Evolutionary conservation across 2,113 vertebrate genomes (phyloP).

Genomic region (Felis chaus): DNA sequence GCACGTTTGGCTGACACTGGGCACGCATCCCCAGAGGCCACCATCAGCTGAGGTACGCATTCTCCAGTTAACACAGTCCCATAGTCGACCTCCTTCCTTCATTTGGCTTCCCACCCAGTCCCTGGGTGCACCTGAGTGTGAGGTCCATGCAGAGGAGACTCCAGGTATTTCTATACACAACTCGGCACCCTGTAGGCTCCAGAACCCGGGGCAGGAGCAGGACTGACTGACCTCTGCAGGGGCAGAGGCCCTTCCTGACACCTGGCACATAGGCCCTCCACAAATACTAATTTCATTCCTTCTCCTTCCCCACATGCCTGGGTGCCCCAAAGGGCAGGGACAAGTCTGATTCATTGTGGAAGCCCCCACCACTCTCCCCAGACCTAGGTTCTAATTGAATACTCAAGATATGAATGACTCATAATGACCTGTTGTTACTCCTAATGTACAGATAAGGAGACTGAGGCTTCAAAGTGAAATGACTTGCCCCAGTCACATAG

Average conservation of each 20-base stretch:
- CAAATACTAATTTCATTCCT: background rate
- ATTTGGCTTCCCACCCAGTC: background rate
- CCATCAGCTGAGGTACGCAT: background rate
- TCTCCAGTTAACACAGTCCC: background rate
- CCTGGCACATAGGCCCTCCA: background rate
- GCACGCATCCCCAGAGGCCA: background rate
- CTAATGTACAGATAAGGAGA: background rate
- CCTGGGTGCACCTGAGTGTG: background rate
- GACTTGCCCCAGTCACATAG: background rate
- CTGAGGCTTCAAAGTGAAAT: background rate
- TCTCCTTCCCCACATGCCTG: background rate
- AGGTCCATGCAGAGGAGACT: background rate
- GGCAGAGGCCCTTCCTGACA: background rate
- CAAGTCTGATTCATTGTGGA: background rate
- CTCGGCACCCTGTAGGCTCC: background rate
- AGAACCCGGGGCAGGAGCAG: background rate
- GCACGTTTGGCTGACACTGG: background rate
- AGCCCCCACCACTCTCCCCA: background rate
- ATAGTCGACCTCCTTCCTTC: background rate
- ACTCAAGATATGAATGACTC: background rate
- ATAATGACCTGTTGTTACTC: background rate
- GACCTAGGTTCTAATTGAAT: background rate
- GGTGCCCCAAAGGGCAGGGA: background rate
- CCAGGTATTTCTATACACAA: rapidly evolving
- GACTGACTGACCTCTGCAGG: background rate